Conservation (phyloP, 2,888 invertebrate species). For the Leptopterna dolabrata region DNA sequence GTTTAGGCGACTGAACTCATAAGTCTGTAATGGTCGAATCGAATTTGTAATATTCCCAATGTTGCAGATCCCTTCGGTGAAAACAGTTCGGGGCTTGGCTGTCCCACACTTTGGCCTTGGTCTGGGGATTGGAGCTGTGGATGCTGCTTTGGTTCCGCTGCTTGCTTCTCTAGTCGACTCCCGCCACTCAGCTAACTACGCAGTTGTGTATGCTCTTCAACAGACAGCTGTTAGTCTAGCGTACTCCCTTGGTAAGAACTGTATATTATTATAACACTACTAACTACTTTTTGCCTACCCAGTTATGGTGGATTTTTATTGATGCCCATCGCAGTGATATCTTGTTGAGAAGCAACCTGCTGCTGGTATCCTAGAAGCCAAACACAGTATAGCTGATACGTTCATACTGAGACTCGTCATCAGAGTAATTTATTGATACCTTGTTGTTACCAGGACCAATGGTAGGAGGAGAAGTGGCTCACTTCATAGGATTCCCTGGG, state of each 20-base stretch:
- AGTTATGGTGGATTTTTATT: no score
- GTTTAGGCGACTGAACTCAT: no score
- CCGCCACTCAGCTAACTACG: slow-evolving; percentile 75
- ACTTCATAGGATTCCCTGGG: slow-evolving; percentile 78
- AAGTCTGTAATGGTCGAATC: no score
- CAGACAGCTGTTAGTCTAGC: slow-evolving; percentile 85
- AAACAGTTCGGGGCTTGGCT: slow-evolving; percentile 73
- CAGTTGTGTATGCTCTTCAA: slow-evolving; percentile 84
- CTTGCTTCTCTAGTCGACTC: slow-evolving; percentile 79
- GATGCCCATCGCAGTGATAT: no score
- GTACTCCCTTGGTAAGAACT: slow-evolving; percentile 76
- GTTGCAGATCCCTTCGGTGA: slow-evolving; percentile 74
- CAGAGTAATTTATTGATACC: no score
- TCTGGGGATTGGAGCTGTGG: slow-evolving; percentile 83
- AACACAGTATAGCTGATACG: no score
- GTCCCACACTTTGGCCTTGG: slow-evolving; percentile 84
- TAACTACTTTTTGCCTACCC: no score
- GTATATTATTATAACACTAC: background rate
- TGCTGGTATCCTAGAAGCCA: no score
- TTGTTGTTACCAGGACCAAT: slow-evolving; percentile 74
- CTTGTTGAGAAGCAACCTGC: no score
- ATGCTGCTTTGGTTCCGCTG: slow-evolving; percentile 84
- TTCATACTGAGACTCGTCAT: no score
- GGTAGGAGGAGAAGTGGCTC: slow-evolving; percentile 78
- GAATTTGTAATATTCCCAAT: background rate